Percentiles rank a stretch among this genome's conserved stretches.
Conservation (phyloP, 2,888 invertebrate species). For the Trisateles emortualis region DNA sequence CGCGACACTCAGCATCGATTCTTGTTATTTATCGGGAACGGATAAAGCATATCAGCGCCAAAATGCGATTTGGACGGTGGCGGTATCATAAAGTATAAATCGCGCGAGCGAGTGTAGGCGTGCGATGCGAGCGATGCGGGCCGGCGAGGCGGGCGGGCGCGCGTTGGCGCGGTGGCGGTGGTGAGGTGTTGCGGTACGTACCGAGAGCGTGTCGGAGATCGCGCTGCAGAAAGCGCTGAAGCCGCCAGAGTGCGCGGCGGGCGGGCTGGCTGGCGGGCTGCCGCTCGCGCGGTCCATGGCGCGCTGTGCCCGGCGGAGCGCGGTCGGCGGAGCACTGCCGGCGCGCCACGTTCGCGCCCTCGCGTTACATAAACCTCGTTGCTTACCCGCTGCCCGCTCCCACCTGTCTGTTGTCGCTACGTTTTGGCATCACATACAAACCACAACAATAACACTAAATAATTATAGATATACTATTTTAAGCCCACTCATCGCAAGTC, state of each 20-base stretch:
- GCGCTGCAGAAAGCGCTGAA: slow-evolving; percentile 85
- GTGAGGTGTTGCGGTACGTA: slow-evolving; percentile 68
- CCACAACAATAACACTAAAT: slow-evolving; percentile 83
- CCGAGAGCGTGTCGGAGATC: slow-evolving; percentile 83
- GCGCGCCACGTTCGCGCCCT: slow-evolving; percentile 60
- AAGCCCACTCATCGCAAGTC: slow-evolving; percentile 65
- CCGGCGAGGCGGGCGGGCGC: slow-evolving; percentile 34
- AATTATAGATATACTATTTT: slow-evolving; percentile 82
- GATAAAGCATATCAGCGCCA: slow-evolving; percentile 63
- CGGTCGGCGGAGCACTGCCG: slow-evolving; percentile 78
- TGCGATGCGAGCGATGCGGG: slow-evolving; percentile 34
- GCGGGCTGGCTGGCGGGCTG: slow-evolving; percentile 65
- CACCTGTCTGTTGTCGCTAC: slow-evolving; percentile 82
- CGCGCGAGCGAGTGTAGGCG: slow-evolving; percentile 38
- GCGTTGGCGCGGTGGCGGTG: slow-evolving; percentile 36
- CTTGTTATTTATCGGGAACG: slow-evolving; percentile 56
- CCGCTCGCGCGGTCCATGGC: slow-evolving; percentile 75
- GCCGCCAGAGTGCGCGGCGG: slow-evolving; percentile 64
- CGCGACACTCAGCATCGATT: slow-evolving; percentile 62
- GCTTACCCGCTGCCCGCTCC: slow-evolving; percentile 73
- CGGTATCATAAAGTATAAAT: slow-evolving; percentile 51
- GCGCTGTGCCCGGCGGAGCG: slow-evolving; percentile 58
- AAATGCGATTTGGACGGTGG: slow-evolving; percentile 62
- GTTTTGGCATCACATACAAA: slow-evolving; percentile 80
- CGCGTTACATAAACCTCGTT: slow-evolving; percentile 76